Conservation (phyloP, 35 echinoderm and acorn worm species). For the Chiridota heheva region DNA sequence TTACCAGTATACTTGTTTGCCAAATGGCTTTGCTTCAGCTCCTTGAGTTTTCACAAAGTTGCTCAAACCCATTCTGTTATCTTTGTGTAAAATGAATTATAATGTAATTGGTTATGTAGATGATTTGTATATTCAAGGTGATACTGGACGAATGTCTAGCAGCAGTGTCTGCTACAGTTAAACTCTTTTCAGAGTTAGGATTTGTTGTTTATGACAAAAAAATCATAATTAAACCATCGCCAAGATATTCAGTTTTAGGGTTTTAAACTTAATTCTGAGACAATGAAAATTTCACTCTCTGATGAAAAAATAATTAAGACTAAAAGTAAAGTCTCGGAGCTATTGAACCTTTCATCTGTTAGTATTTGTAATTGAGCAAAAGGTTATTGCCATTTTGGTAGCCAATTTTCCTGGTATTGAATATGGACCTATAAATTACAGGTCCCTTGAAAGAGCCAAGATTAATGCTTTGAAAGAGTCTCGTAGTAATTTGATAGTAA, state of each 20-base stretch:
- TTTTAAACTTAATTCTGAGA: conserved; percentile 45
- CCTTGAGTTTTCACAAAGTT: conserved; percentile 31
- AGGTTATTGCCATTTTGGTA: conserved; percentile 36
- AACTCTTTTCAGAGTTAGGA: conserved; percentile 30
- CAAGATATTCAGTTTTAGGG: conserved; percentile 44
- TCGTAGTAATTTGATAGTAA: conserved; percentile 16
- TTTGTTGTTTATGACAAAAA: conserved; percentile 41
- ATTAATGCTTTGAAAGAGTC: conserved; percentile 23
- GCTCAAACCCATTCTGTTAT: conserved; percentile 18
- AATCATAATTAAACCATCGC: conserved; percentile 29
- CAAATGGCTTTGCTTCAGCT: conserved; percentile 34
- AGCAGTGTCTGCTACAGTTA: background rate
- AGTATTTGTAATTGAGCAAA: conserved; percentile 33
- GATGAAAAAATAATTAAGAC: conserved; percentile 32
- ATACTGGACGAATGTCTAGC: conserved; percentile 19
- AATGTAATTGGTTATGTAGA: conserved; percentile 35
- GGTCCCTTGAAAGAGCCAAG: conserved; percentile 48
- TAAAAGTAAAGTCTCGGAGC: conserved; percentile 28
- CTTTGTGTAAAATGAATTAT: background rate
- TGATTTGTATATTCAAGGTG: conserved; percentile 36
- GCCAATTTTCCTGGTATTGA: conserved; percentile 31
- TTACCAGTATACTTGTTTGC: conserved; percentile 27
- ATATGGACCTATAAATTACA: conserved; percentile 43
- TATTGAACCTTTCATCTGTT: background rate
- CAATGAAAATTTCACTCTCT: background rate